Conservation (phyloP, 2,888 invertebrate genomes). For the Dioctria rufipes region DNA sequence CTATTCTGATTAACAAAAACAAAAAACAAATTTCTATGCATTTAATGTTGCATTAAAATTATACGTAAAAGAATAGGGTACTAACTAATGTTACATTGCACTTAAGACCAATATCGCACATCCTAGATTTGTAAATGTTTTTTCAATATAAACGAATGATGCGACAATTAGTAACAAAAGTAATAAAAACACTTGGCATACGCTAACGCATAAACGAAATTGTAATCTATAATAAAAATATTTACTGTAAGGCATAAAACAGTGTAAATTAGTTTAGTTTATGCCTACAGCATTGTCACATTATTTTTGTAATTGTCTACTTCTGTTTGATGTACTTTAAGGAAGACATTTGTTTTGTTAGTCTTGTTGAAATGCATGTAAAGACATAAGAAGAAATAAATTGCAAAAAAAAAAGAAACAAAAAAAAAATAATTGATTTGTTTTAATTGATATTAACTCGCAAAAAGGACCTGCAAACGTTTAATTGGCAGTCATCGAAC, state of each 20-base stretch:
- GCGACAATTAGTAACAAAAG: neutral
- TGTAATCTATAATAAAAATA: too few relatives aligned
- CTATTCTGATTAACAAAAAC: too few relatives aligned
- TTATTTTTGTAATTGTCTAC: slow-evolving; percentile 9
- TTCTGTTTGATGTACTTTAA: neutral
- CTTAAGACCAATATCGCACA: slow-evolving; percentile 49
- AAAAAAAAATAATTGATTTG: slow-evolving; percentile 7
- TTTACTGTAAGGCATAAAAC: neutral
- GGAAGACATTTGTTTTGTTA: slow-evolving; percentile 30
- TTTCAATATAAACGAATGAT: neutral
- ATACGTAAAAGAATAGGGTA: slow-evolving; percentile 11
- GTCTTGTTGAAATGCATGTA: slow-evolving; percentile 45
- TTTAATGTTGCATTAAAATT: neutral
- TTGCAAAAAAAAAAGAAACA: slow-evolving; percentile 33
- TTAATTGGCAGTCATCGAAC: too few relatives aligned
- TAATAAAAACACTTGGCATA: neutral
- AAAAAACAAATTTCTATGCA: neutral
- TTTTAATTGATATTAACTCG: slow-evolving; percentile 26
- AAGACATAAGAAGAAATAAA: neutral
- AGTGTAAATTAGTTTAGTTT: neutral
- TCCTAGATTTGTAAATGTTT: neutral
- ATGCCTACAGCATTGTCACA: neutral
- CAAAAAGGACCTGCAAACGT: neutral
- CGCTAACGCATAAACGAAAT: too few relatives aligned
- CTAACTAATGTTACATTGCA: slow-evolving; percentile 39